Percentiles rank a stretch among this genome's conserved stretches.
phyloP scores from a whole-genome alignment of 2,113 vertebrate genomes.

The Corvus hawaiiensis region DNA sequence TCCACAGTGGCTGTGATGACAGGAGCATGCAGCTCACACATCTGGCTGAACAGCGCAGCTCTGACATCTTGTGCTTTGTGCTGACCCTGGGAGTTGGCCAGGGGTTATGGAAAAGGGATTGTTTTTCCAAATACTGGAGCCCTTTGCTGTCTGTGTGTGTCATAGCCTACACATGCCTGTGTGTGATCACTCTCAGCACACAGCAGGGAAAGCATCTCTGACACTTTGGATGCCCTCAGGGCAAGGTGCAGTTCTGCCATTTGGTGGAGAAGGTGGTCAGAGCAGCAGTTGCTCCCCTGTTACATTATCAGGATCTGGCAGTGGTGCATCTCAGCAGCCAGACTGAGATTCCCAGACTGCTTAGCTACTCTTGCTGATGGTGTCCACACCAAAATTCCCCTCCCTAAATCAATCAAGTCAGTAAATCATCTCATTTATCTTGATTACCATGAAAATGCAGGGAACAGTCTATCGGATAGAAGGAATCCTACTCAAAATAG shows the following conservation, averaged over 20 bases:
- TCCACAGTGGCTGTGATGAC: background rate
- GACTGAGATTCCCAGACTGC: background rate
- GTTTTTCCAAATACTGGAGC: background rate
- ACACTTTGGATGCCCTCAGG: rapidly evolving
- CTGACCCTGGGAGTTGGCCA: background rate
- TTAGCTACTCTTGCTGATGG: background rate
- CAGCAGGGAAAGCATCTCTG: background rate
- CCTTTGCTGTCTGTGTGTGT: background rate
- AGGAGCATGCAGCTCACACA: background rate
- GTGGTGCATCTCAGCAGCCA: background rate
- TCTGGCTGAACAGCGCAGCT: background rate
- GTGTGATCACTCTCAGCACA: background rate
- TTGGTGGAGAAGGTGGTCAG: background rate
- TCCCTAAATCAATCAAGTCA: background rate
- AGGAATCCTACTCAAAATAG: background rate
- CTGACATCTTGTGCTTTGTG: background rate
- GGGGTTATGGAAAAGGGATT: background rate
- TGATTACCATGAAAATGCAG: background rate
- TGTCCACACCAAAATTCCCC: background rate
- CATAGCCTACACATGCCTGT: background rate
- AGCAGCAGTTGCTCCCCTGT: background rate
- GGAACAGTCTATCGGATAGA: background rate
- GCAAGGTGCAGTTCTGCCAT: background rate
- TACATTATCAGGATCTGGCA: background rate
- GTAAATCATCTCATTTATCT: background rate